Evolutionary conservation across 2,888 invertebrate genomes (phyloP), one percentile per base, ranked within the genome.

Genomic region (Acleris laterana): DNA sequence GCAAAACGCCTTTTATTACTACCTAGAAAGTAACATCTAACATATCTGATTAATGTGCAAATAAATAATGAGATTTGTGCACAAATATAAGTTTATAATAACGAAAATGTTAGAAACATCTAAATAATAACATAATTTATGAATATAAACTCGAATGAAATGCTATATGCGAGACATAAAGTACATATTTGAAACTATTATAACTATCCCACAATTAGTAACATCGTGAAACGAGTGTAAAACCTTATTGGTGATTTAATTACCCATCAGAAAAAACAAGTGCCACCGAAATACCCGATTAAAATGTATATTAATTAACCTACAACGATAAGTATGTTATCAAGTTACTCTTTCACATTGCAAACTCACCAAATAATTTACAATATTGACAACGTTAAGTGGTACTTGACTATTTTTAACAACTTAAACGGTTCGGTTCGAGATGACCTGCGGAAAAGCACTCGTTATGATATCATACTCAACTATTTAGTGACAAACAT

Each of bases 391-490:
- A 80, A 82, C 50, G 71, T 70, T 72, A 72, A 80, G 74, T 77
- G 72, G 81, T 79, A 83, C 80, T 83, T 80, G 77, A 71, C 75
- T 83, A 83, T 75, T 65, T 80, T 84, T 87, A 88, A 81, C 73
- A 87, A 89, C 85, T 89, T 88, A 89, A 85, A 78, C 84, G 84
- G 80, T 77, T 84, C 77, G 88, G 88, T 71, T 88, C 88, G 73
- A 78, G 83, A 76, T 74, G 86, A 90, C 91, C 91, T 91, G 91
- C 71, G 88, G 74, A 91, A 89, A 80, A 88, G 70, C 66, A 60
- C 51, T 46, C 38, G 68, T 73, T 74, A 74, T 70, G 51, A 56
- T 38, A 20, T 44, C 42, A 46, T 57, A 57, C n/a, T 16, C 22
- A 56, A 56, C 56, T 56, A 44, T 38, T 55, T 55, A 57, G 56